Conservation (phyloP, 2,888 invertebrate genomes). For the Calameuta filiformis region DNA sequence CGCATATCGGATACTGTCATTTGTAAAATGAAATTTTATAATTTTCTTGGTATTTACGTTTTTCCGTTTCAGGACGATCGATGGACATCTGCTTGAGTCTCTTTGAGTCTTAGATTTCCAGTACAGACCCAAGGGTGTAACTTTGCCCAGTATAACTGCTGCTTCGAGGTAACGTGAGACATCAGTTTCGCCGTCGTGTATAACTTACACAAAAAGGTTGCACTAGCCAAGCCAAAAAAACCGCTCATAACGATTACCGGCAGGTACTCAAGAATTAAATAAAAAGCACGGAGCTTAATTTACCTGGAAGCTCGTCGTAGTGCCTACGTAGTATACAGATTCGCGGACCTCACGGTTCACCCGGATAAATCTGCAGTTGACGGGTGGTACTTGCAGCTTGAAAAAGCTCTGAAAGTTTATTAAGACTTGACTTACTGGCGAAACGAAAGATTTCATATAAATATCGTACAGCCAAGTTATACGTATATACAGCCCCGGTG, state of each 20-base stretch:
- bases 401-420: conserved; percentile 44
- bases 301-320: not conserved
- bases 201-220: not conserved
- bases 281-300: not conserved
- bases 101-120: too few species aligned
- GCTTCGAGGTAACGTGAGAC: not conserved
- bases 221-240: not conserved
- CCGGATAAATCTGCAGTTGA: conserved; percentile 44
- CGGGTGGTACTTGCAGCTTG: conserved; percentile 34
- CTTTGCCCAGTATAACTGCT: not conserved
- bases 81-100: not conserved
- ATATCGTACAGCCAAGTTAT: not conserved
- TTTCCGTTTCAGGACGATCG: not conserved
- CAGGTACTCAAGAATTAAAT: not conserved
- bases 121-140: not conserved
- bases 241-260: not conserved
- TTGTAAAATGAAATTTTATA: not conserved
- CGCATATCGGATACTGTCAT: too few species aligned
- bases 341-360: not conserved
- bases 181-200: not conserved
- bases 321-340: not conserved
- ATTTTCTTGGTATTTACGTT: too few species aligned
- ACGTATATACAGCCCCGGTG: not conserved
- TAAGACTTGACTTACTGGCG: conserved; percentile 31
- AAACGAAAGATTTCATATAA: conserved; percentile 33